Base-by-base conservation (phyloP, 2,113 vertebrate genomes). In the Platichthys stellatus region DNA sequence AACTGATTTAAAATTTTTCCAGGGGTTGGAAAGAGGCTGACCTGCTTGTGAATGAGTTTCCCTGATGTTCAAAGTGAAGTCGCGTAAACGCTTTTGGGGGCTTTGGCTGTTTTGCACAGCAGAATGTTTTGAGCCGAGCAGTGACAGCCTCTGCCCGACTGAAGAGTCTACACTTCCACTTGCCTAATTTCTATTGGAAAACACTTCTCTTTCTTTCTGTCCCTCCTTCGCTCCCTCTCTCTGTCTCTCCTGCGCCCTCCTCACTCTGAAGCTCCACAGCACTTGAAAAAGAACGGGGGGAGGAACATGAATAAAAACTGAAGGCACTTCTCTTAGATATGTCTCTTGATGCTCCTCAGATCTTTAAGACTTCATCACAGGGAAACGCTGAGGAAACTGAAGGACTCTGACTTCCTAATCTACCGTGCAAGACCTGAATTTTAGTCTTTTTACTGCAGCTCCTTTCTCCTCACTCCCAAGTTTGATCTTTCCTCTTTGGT, bases 231-330 rank as follows among this genome's bases (percentile, higher is more conserved):
- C 45, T 13, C 45, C 17, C 47, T 82, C 69, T 88, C 63, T 60
- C 67, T 72, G 45, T 64, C 74, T 62, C 72, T 84, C 78, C 57
- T 47, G 8, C 75, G 26, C 74, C 60, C 69, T 72, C 53, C 80
- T 74, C 86, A 63, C 88, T 89, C 77, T 90, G 86, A 89, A 86
- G 90, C 88, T 73, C 75, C 90, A 85, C 83, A 90, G 90, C 83
- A 92, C 86, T 84, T 89, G 84, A 83, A 90, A 86, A 86, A 81
- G 79, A 88, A 89, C 83, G 60, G 69, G 57, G 88, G 84, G 92
- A 90, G 78, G 85, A 89, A 87, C 86, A 91, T 93, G 87, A 93
- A 93, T 92, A 95, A 94, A 92, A 92, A 88, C 87, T 90, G 88
- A 93, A 93, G 91, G 85, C 87, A 84, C 81, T 82, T 92, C 90